Percentiles rank a stretch among this genome's conserved stretches.
phyloP scores from a whole-genome alignment of 2,113 vertebrate genomes.

The Grus americana region DNA sequence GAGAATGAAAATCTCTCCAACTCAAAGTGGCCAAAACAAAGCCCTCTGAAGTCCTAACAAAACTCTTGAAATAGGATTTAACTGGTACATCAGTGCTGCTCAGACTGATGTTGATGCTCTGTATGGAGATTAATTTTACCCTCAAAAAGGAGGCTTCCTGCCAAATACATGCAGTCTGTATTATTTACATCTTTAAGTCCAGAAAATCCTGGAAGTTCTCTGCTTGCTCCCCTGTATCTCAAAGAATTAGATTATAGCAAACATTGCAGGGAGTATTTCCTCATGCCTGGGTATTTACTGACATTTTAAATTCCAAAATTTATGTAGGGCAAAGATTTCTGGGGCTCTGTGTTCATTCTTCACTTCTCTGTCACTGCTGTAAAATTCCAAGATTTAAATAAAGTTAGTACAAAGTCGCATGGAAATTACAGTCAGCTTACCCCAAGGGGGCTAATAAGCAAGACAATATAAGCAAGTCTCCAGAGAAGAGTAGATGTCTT shows the following conservation, averaged over 20 bases:
- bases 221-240: not conserved
- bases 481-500: not conserved
- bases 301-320: constrained; percentile 1
- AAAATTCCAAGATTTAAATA: constrained; percentile 13
- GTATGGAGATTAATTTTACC: not conserved
- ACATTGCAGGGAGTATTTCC: not conserved
- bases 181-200: not conserved
- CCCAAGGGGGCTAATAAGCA: constrained; percentile 3
- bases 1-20: constrained; percentile 24
- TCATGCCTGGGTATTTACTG: constrained; percentile 1
- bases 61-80: constrained; percentile 48
- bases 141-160: not conserved
- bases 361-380: not conserved
- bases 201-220: constrained; percentile 32
- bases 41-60: constrained; percentile 31
- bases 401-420: not conserved
- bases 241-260: constrained; percentile 17
- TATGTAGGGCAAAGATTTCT: constrained; percentile 27
- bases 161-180: not conserved
- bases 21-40: constrained; percentile 11
- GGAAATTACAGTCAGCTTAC: not conserved
- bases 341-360: not conserved
- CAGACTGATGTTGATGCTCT: not conserved
- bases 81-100: constrained; percentile 19
- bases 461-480: not conserved